Evolutionary conservation across 2,797 vertebrate species (phyloP), one percentile per base, ranked within the genome.

Genomic region (Sciurus carolinensis): DNA sequence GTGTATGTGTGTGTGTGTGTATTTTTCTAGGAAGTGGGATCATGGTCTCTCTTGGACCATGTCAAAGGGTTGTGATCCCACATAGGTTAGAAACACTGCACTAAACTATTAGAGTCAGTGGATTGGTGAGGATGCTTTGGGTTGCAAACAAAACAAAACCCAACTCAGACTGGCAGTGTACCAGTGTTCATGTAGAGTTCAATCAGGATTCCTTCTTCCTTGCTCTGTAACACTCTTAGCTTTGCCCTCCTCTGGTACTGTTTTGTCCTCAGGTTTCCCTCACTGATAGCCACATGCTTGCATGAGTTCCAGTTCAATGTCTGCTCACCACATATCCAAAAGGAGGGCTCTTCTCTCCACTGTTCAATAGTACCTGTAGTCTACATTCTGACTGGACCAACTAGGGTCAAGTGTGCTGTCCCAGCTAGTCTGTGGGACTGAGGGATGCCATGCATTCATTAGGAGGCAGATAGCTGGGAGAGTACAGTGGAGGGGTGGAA

Each of bases 81-180:
- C 24, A n/a, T 59, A 81, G n/a, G 54, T 57, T 57, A n/a, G 54
- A 67, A 86, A n/a, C 14, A 26, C 24, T 8, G 13, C 26, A 39
- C 42, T 85, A 4, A n/a, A 11, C 42, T 33, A 1, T 50, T 47
- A 67, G 73, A 87, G 62, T 39, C 57, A 33, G 17, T 88, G 28
- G 66, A 36, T 42, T 17, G 47, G 20, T 85, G 84, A 67, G 54
- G 57, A 69, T 67, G 36, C 30, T 69, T 39, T 94, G 28, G 81
- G 39, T 33, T 77, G 50, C 72, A 77, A 95, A 92, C 22, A 67
- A 91, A 95, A 77, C 44, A 62, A 90, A 83, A 64, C 30, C 7
- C 20, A 14, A 5, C 50, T 67, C n/a, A 73, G 3, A 22, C 7
- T 72, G 87, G 67, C 66, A 8, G 2, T 13, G 1, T 71, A 39